phyloP scores from a whole-genome alignment of 2,113 vertebrate genomes.

The Lota lota region DNA sequence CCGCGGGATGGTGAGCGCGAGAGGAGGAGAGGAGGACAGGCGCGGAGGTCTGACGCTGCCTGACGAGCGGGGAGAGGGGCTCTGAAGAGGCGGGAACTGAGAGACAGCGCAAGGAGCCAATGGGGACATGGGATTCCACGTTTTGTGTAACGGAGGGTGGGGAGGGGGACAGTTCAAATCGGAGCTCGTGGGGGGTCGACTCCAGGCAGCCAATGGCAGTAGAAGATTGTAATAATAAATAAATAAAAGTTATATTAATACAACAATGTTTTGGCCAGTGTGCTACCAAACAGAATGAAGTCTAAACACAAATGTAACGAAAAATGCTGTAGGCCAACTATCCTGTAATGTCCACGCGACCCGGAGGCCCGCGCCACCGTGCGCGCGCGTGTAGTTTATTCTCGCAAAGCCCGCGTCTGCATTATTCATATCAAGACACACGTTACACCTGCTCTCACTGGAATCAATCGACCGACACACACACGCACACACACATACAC shows the following conservation, averaged over 20 bases:
- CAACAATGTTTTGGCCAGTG: not conserved
- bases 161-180: not conserved
- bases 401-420: constrained; percentile 34
- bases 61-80: constrained; percentile 41
- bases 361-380: no score
- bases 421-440: constrained; percentile 61
- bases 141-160: not conserved
- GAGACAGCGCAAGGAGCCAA: constrained; percentile 60
- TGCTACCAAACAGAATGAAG: no score
- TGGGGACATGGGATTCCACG: constrained; percentile 14
- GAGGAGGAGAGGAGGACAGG: constrained; percentile 35
- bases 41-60: constrained; percentile 50
- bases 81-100: constrained; percentile 38
- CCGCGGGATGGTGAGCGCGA: constrained; percentile 51
- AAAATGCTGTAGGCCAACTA: not conserved
- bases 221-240: not conserved
- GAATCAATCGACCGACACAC: constrained; percentile 54
- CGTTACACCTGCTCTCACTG: constrained; percentile 65
- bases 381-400: constrained; percentile 23
- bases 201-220: not conserved
- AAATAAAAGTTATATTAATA: not conserved
- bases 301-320: not conserved
- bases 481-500: constrained; percentile 8
- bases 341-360: no score
- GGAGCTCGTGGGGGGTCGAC: not conserved